A percentile compares a stretch with the other conserved stretches of the same genome.
These are phyloP conservation scores for Stenopsyche tienmushanensis DNA, from an alignment of 1,140 invertebrate species.

Conservation along the genomic window DNA sequence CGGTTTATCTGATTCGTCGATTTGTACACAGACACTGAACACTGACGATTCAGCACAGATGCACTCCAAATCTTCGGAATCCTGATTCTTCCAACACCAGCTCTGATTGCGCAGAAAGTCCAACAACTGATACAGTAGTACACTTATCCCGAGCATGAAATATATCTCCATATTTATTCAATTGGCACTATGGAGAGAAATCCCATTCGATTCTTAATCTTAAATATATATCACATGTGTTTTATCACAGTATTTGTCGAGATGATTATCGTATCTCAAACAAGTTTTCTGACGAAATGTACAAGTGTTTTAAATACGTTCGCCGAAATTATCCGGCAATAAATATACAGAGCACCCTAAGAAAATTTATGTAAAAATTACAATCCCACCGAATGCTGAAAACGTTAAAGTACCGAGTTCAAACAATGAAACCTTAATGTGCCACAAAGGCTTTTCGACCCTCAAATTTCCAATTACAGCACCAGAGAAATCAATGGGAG, in stretches of 20 bases:
- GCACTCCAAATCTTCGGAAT: slow-evolving; percentile 31
- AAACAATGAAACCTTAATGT: background rate
- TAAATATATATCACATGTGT: background rate
- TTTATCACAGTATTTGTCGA: no score
- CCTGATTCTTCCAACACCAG: slow-evolving; percentile 28
- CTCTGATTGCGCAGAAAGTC: slow-evolving; percentile 28
- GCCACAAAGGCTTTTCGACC: background rate
- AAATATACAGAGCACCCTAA: no score
- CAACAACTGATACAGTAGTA: slow-evolving; percentile 36
- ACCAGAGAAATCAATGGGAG: slow-evolving; percentile 3
- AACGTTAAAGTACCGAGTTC: background rate
- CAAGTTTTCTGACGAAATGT: background rate
- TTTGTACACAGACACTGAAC: slow-evolving; percentile 35
- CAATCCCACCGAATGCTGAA: no score
- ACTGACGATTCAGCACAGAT: slow-evolving; percentile 24
- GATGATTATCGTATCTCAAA: background rate
- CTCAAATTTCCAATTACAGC: slow-evolving; percentile 8
- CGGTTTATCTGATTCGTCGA: slow-evolving; percentile 25
- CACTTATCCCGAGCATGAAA: slow-evolving; percentile 32
- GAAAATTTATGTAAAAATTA: no score
- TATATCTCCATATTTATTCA: slow-evolving; percentile 40
- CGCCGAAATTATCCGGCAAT: background rate
- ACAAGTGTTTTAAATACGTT: background rate
- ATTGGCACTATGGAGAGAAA: no score
- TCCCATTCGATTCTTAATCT: background rate